Percentiles rank a stretch among this genome's conserved stretches.
Conservation (phyloP, 2,113 vertebrate species). For the Spea bombifrons region DNA sequence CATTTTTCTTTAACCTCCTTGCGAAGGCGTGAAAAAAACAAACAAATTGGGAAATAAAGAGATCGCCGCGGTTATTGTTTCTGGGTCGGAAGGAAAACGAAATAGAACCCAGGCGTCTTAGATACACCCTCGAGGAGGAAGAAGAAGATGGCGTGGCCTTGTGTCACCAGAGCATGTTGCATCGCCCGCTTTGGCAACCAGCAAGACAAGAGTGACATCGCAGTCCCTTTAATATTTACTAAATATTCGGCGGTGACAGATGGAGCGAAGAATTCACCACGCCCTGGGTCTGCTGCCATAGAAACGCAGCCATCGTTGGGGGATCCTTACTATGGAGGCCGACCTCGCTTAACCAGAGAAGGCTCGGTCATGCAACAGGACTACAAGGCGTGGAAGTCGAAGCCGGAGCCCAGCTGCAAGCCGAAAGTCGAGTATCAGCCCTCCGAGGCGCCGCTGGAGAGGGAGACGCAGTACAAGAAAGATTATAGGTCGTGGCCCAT, state of each 20-base stretch:
- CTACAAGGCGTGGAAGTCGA: slow-evolving; percentile 87
- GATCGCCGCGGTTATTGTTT: not conserved
- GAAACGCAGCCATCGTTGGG: slow-evolving; percentile 75
- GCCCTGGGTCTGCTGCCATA: slow-evolving; percentile 72
- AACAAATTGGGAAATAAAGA: not conserved
- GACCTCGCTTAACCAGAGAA: not conserved
- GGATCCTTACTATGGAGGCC: slow-evolving; percentile 58
- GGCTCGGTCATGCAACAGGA: slow-evolving; percentile 94
- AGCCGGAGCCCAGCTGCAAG: slow-evolving; percentile 89
- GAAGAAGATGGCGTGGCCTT: slow-evolving; percentile 89
- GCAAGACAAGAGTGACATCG: slow-evolving; percentile 93
- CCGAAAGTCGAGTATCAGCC: slow-evolving; percentile 88
- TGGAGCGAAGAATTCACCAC: slow-evolving; percentile 57
- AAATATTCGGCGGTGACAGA: slow-evolving; percentile 91
- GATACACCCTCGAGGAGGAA: too few relatives aligned
- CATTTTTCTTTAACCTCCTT: not conserved
- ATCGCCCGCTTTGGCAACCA: slow-evolving; percentile 97
- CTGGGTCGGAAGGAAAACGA: too few relatives aligned
- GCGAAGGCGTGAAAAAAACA: not conserved
- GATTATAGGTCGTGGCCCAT: slow-evolving; percentile 94
- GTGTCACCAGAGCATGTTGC: slow-evolving; percentile 94
- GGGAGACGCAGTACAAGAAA: slow-evolving; percentile 95
- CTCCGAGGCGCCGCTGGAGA: slow-evolving; percentile 86
- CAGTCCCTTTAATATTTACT: slow-evolving; percentile 90
- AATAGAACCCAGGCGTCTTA: not conserved